Conservation (phyloP, 92 coral and sea anemone species). For the Parazoanthus swiftii region DNA sequence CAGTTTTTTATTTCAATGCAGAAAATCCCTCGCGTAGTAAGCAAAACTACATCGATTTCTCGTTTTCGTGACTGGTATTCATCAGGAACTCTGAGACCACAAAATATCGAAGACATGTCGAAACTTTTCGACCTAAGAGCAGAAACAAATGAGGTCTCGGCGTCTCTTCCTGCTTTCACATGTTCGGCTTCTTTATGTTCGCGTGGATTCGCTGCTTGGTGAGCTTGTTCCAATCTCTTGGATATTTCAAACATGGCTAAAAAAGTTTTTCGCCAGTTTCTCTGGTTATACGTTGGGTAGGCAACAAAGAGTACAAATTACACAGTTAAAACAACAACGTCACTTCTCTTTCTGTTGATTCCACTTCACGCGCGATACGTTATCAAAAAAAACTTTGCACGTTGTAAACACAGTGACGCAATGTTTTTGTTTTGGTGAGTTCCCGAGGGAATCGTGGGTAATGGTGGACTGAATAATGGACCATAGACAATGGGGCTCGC, state of each 20-base stretch:
- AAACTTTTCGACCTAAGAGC: conserved; percentile 65
- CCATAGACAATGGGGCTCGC: conserved; percentile 1
- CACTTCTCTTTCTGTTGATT: background rate
- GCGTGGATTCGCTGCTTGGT: conserved; percentile 85
- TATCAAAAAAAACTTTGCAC: conserved; percentile 44
- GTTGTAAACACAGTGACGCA: conserved; percentile 78
- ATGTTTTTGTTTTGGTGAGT: conserved; percentile 58
- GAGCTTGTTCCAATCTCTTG: conserved; percentile 88
- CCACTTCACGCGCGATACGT: conserved; percentile 23
- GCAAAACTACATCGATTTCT: conserved; percentile 89
- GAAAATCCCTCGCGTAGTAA: conserved; percentile 72
- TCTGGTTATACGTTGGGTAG: background rate
- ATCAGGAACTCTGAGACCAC: conserved; percentile 92
- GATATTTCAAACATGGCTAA: conserved; percentile 78
- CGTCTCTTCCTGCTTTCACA: conserved; percentile 89
- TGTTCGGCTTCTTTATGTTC: conserved; percentile 87
- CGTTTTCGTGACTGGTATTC: conserved; percentile 87
- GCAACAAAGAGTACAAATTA: background rate
- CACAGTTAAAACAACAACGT: conserved; percentile 11
- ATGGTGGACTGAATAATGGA: background rate
- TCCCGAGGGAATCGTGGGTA: conserved; percentile 14
- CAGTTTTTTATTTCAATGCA: conserved; percentile 89
- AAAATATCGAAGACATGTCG: conserved; percentile 77
- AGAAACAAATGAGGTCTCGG: conserved; percentile 80
- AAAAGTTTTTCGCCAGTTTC: background rate